Conservation (phyloP, 2,113 vertebrate species). For the Neodon shergylaensis region DNA sequence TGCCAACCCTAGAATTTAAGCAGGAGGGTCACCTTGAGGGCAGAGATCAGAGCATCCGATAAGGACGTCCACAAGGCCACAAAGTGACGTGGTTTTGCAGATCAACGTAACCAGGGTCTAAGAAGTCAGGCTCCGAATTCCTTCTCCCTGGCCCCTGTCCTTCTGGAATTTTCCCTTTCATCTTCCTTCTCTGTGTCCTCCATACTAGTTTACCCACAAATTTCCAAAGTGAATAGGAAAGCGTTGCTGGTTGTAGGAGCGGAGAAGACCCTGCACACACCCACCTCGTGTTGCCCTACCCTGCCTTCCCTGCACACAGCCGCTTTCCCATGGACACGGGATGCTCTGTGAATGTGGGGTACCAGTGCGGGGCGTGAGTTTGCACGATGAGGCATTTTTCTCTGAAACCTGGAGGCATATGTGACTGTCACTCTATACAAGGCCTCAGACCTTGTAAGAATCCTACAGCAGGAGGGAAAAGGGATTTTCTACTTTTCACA, state of each 20-base stretch:
- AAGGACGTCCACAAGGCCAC: background rate
- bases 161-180: background rate
- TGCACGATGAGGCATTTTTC: background rate
- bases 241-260: background rate
- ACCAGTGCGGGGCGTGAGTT: background rate
- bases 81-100: background rate
- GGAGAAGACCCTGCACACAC: background rate
- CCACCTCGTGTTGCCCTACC: background rate
- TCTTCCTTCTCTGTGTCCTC: background rate
- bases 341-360: background rate
- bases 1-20: background rate
- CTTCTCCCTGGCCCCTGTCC: background rate
- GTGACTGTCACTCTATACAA: background rate
- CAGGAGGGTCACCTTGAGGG: background rate
- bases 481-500: background rate
- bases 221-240: background rate
- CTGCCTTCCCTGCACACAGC: rapidly evolving
- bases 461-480: rapidly evolving
- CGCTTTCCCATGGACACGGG: background rate
- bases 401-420: background rate
- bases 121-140: background rate
- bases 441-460: too few relatives aligned
- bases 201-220: rapidly evolving
- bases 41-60: background rate
- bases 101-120: background rate